Evolutionary conservation across 2,113 vertebrate species (phyloP), one percentile per base, ranked within the genome.

Genomic region (Camelus dromedarius): DNA sequence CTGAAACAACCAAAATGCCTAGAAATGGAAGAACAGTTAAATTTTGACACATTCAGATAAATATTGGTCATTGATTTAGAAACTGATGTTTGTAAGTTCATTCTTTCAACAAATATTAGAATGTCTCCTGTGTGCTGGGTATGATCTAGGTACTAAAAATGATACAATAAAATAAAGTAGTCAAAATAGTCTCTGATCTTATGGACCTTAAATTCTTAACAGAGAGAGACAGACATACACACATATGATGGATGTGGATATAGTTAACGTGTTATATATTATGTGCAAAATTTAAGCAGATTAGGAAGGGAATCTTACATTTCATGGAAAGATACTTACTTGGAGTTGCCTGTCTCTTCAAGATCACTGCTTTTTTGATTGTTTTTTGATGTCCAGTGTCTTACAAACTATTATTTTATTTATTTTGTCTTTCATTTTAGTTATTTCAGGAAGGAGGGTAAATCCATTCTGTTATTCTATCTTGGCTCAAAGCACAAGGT

Each of bases 41-140:
- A 87, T 80, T 94, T 85, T 77, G 13, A 79, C n/a, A 94, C 8
- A 66, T 85, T 85, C n/a, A 75, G 56, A 24, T n/a, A 24, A 69
- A 13, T 85, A 38, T 81, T 97, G 10, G 32, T 86, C 35, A 89
- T 81, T 69, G 38, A 70, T 52, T 85, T 93, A 64, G 20, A 75
- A 92, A 70, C 48, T 82, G 62, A 35, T 50, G 42, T 62, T 54
- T 76, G 2, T 88, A 54, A 90, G 12, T 87, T 94, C 28, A 76
- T 64, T 90, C 72, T 77, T 80, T 72, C 10, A 58, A 38, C n/a
- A 67, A 75, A 35, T 60, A 93, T 50, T 62, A 19, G 3, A 54
- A 9, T 32, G 20, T 54, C 54, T 92, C 54, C 42, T 77, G 5
- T 86, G 38, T 76, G 9, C 48, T 14, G 30, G 14, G 24, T 46